phyloP scores from a whole-genome alignment of 2,888 invertebrate species.

The Leptopilina myrica region DNA sequence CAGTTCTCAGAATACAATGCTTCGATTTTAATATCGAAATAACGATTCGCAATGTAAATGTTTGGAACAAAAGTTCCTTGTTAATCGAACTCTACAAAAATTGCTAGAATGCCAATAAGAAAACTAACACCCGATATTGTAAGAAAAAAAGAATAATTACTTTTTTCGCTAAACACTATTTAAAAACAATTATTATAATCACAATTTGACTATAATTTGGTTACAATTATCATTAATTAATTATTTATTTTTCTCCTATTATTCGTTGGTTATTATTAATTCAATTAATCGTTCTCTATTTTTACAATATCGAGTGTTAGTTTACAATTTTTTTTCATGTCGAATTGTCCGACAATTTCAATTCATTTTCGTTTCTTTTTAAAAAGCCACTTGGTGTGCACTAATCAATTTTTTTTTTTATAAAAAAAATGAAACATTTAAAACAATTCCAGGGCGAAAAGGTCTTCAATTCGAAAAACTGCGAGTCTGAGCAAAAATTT shows the following conservation, averaged over 20 bases:
- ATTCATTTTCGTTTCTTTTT: slow-evolving; percentile 6
- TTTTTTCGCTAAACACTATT: too few species aligned
- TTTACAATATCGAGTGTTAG: slow-evolving; percentile 6
- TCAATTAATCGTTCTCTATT: too few species aligned
- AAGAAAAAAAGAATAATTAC: not conserved
- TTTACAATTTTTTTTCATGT: slow-evolving; percentile 21
- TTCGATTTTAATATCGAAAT: slow-evolving; percentile 16
- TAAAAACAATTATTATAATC: too few species aligned
- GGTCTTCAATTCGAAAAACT: slow-evolving; percentile 44
- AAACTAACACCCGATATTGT: not conserved
- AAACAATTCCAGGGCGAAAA: slow-evolving; percentile 51
- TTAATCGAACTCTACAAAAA: slow-evolving; percentile 1
- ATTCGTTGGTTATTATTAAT: too few species aligned
- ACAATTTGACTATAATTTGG: too few species aligned
- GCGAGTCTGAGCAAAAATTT: slow-evolving; percentile 65
- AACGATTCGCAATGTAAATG: not conserved
- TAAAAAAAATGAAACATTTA: slow-evolving; percentile 29
- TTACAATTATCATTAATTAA: too few species aligned
- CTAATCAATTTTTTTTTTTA: slow-evolving; percentile 40
- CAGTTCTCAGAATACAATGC: slow-evolving; percentile 5
- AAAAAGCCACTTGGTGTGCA: slow-evolving; percentile 32
- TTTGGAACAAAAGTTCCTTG: slow-evolving; percentile 20
- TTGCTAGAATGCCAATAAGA: not conserved
- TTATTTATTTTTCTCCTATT: too few species aligned
- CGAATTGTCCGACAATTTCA: slow-evolving; percentile 13